A percentile compares a stretch with the other conserved stretches of the same genome.
Evolutionary conservation across 2,888 invertebrate genomes (phyloP).

Genomic region (Cephus spinipes): DNA sequence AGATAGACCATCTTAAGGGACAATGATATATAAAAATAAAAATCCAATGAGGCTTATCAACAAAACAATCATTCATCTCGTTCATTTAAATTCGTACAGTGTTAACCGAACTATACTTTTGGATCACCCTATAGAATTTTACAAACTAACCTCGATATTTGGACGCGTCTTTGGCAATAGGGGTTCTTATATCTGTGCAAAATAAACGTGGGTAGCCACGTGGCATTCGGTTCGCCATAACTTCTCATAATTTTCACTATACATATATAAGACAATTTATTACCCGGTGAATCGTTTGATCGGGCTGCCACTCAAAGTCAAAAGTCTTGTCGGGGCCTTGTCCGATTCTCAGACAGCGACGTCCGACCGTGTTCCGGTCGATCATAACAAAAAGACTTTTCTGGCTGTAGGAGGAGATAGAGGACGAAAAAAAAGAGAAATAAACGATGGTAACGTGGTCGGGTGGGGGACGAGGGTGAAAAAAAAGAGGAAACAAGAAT

Average conservation of each 20-base stretch:
- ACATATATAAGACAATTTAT: conserved; percentile 4
- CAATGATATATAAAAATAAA: not conserved
- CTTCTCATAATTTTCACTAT: not conserved
- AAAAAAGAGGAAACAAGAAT: conserved; percentile 1
- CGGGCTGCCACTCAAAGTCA: conserved; percentile 23
- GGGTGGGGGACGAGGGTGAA: conserved; percentile 4
- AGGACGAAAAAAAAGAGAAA: not conserved
- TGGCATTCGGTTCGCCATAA: not conserved
- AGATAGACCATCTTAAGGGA: not conserved
- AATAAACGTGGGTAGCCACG: not conserved
- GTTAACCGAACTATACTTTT: no score
- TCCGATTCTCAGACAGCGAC: conserved; percentile 5
- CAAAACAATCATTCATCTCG: no score
- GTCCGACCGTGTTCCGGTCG: not conserved
- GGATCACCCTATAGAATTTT: no score
- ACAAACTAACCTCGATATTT: no score
- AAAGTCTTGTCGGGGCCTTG: conserved; percentile 14
- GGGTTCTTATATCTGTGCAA: not conserved
- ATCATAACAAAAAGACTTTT: not conserved
- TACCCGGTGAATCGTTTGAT: conserved; percentile 16
- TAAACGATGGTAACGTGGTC: conserved; percentile 4
- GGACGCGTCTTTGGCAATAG: no score
- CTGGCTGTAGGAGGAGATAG: not conserved
- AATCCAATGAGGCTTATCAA: no score
- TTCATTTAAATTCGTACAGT: no score